phyloP scores from a whole-genome alignment of 92 coral and sea anemone genomes.

The Virgularia gustaviana region DNA sequence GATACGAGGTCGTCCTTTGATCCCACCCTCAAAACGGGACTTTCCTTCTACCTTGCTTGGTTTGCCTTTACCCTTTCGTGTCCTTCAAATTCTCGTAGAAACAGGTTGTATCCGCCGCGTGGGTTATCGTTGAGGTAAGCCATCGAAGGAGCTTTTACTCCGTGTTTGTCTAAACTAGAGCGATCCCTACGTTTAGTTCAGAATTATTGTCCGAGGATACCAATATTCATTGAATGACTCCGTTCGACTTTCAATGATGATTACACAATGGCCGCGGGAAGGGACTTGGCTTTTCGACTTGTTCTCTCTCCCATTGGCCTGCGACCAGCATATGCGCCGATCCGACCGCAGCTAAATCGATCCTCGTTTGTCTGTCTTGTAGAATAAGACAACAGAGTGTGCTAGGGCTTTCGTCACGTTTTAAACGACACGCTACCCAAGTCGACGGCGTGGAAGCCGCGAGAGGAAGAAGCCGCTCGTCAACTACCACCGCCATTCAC shows the following conservation, averaged over 20 bases:
- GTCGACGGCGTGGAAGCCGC: too few species aligned
- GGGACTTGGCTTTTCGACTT: constrained; percentile 5
- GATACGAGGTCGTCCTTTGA: constrained; percentile 19
- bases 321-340: background rate
- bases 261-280: constrained; percentile 46
- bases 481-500: constrained; percentile 23
- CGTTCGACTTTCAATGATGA: constrained; percentile 30
- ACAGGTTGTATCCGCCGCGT: constrained; percentile 34
- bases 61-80: constrained; percentile 11
- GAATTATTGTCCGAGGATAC: constrained; percentile 2
- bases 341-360: constrained; percentile 3
- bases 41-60: constrained; percentile 18
- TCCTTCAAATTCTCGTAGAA: constrained; percentile 18
- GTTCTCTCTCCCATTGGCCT: constrained; percentile 30
- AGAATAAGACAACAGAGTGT: constrained; percentile 1
- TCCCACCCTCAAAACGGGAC: constrained; percentile 42
- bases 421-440: constrained; percentile 22
- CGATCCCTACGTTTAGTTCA: background rate
- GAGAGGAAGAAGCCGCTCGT: constrained; percentile 6
- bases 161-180: background rate
- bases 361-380: constrained; percentile 4
- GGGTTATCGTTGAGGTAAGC: constrained; percentile 27
- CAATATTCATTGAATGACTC: constrained; percentile 38
- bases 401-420: background rate
- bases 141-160: background rate